Base-by-base conservation (phyloP, 2,113 vertebrate species). In the Rhinolophus ferrumequinum region DNA sequence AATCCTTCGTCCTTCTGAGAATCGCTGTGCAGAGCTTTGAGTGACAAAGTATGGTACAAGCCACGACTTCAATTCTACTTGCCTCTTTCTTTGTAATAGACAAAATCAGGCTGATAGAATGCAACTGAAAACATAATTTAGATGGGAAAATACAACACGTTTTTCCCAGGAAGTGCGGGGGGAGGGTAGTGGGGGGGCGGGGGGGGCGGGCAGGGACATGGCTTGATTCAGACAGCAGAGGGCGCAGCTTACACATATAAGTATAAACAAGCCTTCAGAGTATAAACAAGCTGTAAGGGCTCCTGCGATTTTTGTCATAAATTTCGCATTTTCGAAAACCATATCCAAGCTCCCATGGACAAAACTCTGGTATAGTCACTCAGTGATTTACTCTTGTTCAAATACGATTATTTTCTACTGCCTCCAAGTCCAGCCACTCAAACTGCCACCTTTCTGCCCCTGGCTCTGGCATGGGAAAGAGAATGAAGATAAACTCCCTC, bases 191-290 rank as follows among this genome's bases (percentile, higher is more conserved):
- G 64, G 4, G 47, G 47, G 1, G 3, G 47, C 10, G 47, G 47
- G 16, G 85, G 66, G 73, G 75, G n/a, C 81, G 72, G 85, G 66
- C 58, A 87, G 88, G 75, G 75, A 94, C 89, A 96, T 98, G 66
- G 80, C 96, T 96, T n/a, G 30, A 96, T 89, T 26, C 26, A 70
- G 67, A 98, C 98, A 98, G 98, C 98, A 98, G 98, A 98, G 98
- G 98, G 98, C 97, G 98, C 98, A 90, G 66, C 19, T 88, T 97
- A 97, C 98, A 98, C 98, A 97, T 97, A 54, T 77, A 98, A 98
- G 81, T 94, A 92, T 81, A 86, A 90, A 88, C 3, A 14, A 88
- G 44, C 64, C 79, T 82, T 86, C 88, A 0, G 70, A 62, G 70
- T n/a, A n/a, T n/a, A n/a, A n/a, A n/a, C 83, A 94, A 80, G 70